These are phyloP conservation scores for Bombyx huttoni DNA, from an alignment of 2,888 invertebrate genomes.

Conservation along the genomic window DNA sequence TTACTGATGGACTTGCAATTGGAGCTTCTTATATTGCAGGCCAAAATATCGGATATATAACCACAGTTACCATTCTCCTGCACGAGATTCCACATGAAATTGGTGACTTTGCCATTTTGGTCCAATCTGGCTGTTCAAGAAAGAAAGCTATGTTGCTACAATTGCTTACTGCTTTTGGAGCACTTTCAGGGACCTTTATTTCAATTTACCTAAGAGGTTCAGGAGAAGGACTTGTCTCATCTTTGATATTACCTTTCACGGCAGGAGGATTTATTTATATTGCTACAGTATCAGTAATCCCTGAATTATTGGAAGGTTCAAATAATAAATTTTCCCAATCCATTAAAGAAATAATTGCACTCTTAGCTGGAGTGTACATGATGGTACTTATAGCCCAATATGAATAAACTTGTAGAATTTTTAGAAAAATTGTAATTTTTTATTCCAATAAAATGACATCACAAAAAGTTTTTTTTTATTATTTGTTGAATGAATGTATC, in stretches of 20 bases:
- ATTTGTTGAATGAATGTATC: neutral
- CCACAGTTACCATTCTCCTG: conserved; percentile 94
- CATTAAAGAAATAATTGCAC: conserved; percentile 89
- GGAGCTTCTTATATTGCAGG: conserved; percentile 98
- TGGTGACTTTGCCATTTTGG: conserved; percentile 98
- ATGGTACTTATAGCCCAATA: conserved; percentile 94
- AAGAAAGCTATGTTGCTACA: conserved; percentile 96
- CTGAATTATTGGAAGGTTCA: conserved; percentile 94
- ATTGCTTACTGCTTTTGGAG: conserved; percentile 94
- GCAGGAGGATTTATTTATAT: conserved; percentile 99
- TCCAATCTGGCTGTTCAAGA: conserved; percentile 96
- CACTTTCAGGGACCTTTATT: conserved; percentile 91
- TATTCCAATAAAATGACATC: neutral
- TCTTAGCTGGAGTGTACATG: conserved; percentile 92
- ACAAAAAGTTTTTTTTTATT: neutral
- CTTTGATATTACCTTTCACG: conserved; percentile 96
- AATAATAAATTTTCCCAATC: conserved; percentile 86
- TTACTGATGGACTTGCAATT: conserved; percentile 99
- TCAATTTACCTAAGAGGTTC: conserved; percentile 87
- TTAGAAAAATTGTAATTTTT: conserved; percentile 6
- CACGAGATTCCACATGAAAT: conserved; percentile 99
- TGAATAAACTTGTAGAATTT: conserved; percentile 31
- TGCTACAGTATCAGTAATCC: conserved; percentile 98
- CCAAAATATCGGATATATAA: conserved; percentile 86
- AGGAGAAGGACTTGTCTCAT: conserved; percentile 78